Percentiles rank a stretch among this genome's conserved stretches.
Conservation (phyloP, 2,797 vertebrate species). For the Emydoidea blandingii region DNA sequence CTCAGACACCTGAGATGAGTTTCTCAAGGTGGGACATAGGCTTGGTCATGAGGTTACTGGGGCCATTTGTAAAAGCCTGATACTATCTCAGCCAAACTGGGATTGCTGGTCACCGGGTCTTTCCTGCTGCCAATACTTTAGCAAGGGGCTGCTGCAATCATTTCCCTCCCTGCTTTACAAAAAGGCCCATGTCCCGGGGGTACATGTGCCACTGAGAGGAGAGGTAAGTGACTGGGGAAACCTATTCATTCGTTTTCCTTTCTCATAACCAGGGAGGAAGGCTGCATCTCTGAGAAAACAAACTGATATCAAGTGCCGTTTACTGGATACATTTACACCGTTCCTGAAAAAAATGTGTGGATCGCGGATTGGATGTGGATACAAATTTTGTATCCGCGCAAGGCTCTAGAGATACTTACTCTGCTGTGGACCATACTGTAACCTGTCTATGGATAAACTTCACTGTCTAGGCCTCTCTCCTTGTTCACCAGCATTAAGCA, state of each 20-base stretch:
- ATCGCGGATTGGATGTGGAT: conserved; percentile 14
- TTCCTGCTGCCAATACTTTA: conserved; percentile 42
- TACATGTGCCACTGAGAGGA: neutral
- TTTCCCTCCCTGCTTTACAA: conserved; percentile 4
- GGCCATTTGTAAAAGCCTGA: neutral
- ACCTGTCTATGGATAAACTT: neutral
- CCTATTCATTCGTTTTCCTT: conserved; percentile 51
- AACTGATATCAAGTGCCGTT: conserved; percentile 3
- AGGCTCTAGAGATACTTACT: no score
- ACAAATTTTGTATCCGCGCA: neutral
- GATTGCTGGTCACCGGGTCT: conserved; percentile 2
- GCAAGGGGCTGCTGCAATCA: neutral
- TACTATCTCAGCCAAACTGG: conserved; percentile 4
- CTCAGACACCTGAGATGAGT: neutral
- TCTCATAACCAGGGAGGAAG: conserved; percentile 25
- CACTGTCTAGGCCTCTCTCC: neutral
- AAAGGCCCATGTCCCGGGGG: conserved; percentile 34
- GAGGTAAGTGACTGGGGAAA: neutral
- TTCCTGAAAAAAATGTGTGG: conserved; percentile 63
- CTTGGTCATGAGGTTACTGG: neutral
- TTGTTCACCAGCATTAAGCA: neutral
- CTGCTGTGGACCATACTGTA: neutral
- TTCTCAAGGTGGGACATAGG: neutral
- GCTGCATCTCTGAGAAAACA: neutral
- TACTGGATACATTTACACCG: conserved; percentile 61